Evolutionary conservation across 2,797 vertebrate species (phyloP).

Genomic region (Syngnathus rostellatus): DNA sequence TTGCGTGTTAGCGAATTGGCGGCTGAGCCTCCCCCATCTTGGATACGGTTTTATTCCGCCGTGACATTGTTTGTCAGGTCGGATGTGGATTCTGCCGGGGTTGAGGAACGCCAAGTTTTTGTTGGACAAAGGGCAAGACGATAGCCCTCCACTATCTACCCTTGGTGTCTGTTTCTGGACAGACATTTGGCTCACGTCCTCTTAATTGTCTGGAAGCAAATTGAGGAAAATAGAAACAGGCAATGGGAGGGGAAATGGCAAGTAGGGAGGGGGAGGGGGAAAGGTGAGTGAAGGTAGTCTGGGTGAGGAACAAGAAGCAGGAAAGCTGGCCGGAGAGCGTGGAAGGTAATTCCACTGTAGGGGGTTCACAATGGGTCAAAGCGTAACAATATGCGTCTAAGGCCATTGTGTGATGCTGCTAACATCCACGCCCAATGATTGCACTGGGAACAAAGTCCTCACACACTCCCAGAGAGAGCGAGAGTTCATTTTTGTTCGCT

Average conservation of each 20-base stretch:
- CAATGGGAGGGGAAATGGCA: constrained; percentile 11
- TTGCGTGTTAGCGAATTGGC: constrained; percentile 33
- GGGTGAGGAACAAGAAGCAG: constrained; percentile 24
- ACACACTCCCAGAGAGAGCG: constrained; percentile 41
- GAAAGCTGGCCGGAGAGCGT: constrained; percentile 47
- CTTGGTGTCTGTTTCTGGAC: constrained; percentile 9
- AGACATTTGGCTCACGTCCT: constrained; percentile 16
- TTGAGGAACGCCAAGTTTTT: constrained; percentile 12
- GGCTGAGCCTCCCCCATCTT: not conserved
- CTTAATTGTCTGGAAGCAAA: constrained; percentile 25
- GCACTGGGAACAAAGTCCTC: constrained; percentile 45
- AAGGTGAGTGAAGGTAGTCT: constrained; percentile 10
- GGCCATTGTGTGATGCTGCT: constrained; percentile 52
- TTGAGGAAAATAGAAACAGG: constrained; percentile 25
- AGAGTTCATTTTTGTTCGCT: not conserved
- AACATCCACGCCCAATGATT: constrained; percentile 46
- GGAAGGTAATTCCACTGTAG: constrained; percentile 59
- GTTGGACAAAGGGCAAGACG: constrained; percentile 14
- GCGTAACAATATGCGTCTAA: constrained; percentile 51
- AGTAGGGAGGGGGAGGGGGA: not conserved
- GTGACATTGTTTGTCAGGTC: constrained; percentile 15
- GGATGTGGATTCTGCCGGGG: constrained; percentile 9
- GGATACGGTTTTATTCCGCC: constrained; percentile 28
- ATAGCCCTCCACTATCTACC: constrained; percentile 7
- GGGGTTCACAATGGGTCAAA: constrained; percentile 31